phyloP scores from a whole-genome alignment of 2,113 vertebrate species.

The Okapia johnstoni region DNA sequence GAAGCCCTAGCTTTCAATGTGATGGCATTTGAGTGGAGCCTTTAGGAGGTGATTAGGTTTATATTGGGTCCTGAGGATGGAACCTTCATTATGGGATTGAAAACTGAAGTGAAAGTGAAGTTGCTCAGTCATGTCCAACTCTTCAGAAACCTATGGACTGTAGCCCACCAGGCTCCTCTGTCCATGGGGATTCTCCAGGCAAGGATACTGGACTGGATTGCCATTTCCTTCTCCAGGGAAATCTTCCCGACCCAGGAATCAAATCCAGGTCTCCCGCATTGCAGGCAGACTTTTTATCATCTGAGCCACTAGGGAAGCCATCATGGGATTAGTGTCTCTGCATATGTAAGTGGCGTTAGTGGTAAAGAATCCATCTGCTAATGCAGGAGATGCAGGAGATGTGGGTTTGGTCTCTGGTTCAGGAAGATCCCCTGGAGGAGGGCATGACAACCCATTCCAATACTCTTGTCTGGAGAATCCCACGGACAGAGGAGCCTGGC shows the following conservation, averaged over 20 bases:
- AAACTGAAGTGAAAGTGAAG: neutral
- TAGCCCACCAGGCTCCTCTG: neutral
- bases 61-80: neutral
- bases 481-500: neutral
- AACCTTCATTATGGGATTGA: neutral
- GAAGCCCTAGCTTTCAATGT: neutral
- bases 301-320: neutral
- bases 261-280: neutral
- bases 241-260: neutral
- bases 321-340: neutral
- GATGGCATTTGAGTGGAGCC: neutral
- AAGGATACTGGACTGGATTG: neutral
- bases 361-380: neutral
- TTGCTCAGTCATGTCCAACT: neutral
- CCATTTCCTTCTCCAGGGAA: neutral
- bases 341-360: neutral
- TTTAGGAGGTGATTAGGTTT: neutral
- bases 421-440: neutral
- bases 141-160: neutral
- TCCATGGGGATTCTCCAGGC: neutral
- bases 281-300: neutral
- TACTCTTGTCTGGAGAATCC: neutral
- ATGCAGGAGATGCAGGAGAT: neutral
- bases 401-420: neutral
- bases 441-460: neutral